Conservation (phyloP, 2,113 vertebrate genomes). For the Melanerpes formicivorus region DNA sequence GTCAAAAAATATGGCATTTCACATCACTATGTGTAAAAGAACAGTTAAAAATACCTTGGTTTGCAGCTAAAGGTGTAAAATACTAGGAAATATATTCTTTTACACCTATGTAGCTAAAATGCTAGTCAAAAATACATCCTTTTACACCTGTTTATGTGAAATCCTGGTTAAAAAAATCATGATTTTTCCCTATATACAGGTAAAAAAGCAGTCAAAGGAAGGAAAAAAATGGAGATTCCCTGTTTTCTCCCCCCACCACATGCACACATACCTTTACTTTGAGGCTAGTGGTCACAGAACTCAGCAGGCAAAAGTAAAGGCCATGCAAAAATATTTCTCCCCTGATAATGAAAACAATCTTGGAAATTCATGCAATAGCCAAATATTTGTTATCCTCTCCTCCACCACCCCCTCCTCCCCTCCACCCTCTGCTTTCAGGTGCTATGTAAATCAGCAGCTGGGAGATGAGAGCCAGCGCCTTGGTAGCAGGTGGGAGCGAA, state of each 20-base stretch:
- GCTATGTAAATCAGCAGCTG: conserved; percentile 69
- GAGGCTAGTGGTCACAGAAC: conserved; percentile 6
- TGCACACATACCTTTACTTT: neutral
- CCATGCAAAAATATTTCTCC: conserved; percentile 34
- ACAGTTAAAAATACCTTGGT: no score
- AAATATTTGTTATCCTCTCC: conserved; percentile 72
- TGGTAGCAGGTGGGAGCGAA: conserved; percentile 65
- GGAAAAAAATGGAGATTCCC: conserved; percentile 43
- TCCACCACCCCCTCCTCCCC: neutral
- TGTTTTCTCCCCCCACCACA: neutral
- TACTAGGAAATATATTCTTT: no score
- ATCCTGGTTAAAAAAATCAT: no score
- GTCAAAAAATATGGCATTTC: no score
- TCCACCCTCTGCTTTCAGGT: conserved; percentile 55
- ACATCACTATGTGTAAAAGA: no score
- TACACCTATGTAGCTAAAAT: no score
- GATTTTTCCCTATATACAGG: no score
- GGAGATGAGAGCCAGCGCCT: conserved; percentile 61
- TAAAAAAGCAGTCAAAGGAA: conserved; percentile 1
- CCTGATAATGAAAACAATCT: conserved; percentile 52
- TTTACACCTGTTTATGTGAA: no score
- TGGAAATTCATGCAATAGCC: conserved; percentile 73
- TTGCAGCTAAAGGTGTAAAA: no score
- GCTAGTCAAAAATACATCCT: no score
- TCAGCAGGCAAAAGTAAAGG: conserved; percentile 51